phyloP scores from a whole-genome alignment of 2,797 vertebrate species.

The Hoplostethus mediterraneus region DNA sequence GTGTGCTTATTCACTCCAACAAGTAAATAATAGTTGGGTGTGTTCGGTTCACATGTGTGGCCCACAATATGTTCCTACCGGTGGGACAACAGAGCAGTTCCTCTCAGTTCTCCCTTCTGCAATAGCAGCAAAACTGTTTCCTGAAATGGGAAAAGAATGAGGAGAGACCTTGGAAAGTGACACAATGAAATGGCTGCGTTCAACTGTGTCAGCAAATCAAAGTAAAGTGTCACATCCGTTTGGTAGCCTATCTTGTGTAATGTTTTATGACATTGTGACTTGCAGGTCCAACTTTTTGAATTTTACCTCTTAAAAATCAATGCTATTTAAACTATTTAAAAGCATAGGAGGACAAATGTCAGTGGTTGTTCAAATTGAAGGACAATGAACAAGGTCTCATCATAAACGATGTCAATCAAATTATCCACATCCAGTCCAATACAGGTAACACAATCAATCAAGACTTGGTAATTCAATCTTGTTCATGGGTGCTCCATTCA shows the following conservation, averaged over 20 bases:
- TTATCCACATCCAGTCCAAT: too few species aligned
- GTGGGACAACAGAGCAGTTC: constrained; percentile 82
- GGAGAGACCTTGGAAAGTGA: constrained; percentile 27
- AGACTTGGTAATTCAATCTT: constrained; percentile 16
- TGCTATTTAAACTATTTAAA: constrained; percentile 23
- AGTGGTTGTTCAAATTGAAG: constrained; percentile 29
- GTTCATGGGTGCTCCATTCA: not conserved
- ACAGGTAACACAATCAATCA: constrained; percentile 2
- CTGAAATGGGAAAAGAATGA: constrained; percentile 61
- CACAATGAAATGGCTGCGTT: constrained; percentile 11
- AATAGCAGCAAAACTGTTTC: constrained; percentile 41
- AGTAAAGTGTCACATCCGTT: not conserved
- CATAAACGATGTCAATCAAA: not conserved
- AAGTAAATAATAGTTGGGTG: not conserved
- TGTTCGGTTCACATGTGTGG: not conserved
- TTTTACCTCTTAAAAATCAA: not conserved
- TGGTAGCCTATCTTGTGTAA: not conserved
- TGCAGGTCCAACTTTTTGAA: not conserved
- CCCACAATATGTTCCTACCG: constrained; percentile 63
- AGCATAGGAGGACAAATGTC: constrained; percentile 3
- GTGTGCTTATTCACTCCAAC: not conserved
- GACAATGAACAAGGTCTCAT: not conserved
- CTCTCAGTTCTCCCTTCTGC: constrained; percentile 66
- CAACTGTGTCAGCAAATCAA: constrained; percentile 22
- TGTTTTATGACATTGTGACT: constrained; percentile 1